Evolutionary conservation across 1,140 invertebrate genomes (phyloP), one percentile per base, ranked within the genome.

Genomic region (Pogonognathellus flavescens): DNA sequence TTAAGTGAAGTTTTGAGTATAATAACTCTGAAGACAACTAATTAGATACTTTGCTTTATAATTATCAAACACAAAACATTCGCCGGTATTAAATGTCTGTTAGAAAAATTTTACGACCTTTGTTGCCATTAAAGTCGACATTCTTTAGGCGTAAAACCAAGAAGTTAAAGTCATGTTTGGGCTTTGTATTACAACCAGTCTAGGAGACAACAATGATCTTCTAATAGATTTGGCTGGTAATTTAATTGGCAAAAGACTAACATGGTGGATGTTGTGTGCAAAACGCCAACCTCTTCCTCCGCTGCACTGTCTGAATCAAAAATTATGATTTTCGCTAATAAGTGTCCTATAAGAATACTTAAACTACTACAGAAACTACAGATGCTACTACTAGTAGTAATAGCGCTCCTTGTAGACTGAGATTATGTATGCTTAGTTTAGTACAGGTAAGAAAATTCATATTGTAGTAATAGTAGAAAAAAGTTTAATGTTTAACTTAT

Each of bases 21-120:
- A 76, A 49, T 76, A 76, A 49, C 70, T 76, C 41, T 49, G 41
- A 76, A 62, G 41, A 31, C 14, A 76, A 50, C 70, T 76, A 76
- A 76, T 76, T 76, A 76, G 70, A 76, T 76, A 76, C 70, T 76
- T 76, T 76, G 70, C 70, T 76, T 76, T 76, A 76, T 76, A 76
- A 76, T 76, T 76, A 76, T 76, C 41, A 76, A 76, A 76, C 41
- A 76, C 22, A 13, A 41, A n/a, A 76, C 31, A 31, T 41, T 76
- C 13, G 70, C 70, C 70, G 70, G 70, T 76, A 76, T 76, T 76
- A 76, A 76, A 25, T 76, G 70, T 76, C 70, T 76, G 70, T 49
- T 76, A 1, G 41, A 49, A 76, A 76, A 76, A n/a, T 76, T 76
- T 76, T 76, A 76, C 70, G 70, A 76, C 41, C 9, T 31, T 2